Conservation (phyloP, 64 coral and sea anemone genomes). For the Orbicella faveolata region DNA sequence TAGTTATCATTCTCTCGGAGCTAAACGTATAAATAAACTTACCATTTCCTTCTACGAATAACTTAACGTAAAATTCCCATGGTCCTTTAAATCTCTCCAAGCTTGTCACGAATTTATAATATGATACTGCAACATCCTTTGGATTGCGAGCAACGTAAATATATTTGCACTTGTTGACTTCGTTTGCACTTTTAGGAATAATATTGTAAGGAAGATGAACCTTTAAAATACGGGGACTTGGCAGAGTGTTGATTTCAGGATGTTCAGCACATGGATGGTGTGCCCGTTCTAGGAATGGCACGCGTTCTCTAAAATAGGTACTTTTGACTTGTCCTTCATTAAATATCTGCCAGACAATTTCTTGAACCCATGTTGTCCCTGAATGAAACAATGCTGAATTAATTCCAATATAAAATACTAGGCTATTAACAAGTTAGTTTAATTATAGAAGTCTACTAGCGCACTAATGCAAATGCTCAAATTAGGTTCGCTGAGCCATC, state of each 20-base stretch:
- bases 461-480: too few species aligned
- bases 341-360: slow-evolving; percentile 53
- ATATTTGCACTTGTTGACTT: not conserved
- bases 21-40: not conserved
- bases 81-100: not conserved
- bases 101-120: not conserved
- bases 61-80: slow-evolving; percentile 31
- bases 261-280: not conserved
- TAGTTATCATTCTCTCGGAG: too few species aligned
- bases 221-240: too few species aligned
- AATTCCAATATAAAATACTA: not conserved
- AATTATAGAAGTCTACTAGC: too few species aligned
- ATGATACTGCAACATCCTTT: slow-evolving; percentile 20
- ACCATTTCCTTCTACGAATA: slow-evolving; percentile 23
- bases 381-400: not conserved
- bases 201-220: too few species aligned
- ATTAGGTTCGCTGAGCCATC: too few species aligned
- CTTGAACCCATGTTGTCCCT: slow-evolving; percentile 43
- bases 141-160: slow-evolving; percentile 29
- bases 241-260: too few species aligned
- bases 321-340: not conserved
- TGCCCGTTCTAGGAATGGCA: slow-evolving; percentile 8
- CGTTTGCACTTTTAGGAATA: not conserved
- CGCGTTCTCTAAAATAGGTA: not conserved
- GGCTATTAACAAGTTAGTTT: too few species aligned